These are phyloP conservation scores for Trematomus bernacchii DNA, from an alignment of 2,797 vertebrate genomes.

Conservation along the genomic window DNA sequence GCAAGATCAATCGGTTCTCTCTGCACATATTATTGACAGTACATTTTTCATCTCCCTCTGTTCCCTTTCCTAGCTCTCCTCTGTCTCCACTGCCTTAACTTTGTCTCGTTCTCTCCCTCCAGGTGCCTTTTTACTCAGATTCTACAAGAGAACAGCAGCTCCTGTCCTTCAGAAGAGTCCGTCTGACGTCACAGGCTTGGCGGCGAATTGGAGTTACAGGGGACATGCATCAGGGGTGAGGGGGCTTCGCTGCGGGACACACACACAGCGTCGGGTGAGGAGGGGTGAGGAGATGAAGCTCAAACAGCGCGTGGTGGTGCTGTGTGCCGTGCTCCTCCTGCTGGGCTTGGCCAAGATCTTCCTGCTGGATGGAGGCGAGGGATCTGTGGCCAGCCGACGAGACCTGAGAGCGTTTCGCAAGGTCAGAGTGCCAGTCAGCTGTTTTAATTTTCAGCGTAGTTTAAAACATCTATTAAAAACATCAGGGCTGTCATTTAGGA, in stretches of 20 bases:
- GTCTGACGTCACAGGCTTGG: not conserved
- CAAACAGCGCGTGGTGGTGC: conserved; percentile 96
- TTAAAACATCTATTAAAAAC: not conserved
- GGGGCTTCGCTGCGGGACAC: conserved; percentile 42
- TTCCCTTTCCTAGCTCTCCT: not conserved
- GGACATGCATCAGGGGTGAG: conserved; percentile 82
- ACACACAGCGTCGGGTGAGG: conserved; percentile 54
- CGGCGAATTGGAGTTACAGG: conserved; percentile 16
- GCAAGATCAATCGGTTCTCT: conserved; percentile 59
- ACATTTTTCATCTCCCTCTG: conserved; percentile 14
- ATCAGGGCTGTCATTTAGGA: not conserved
- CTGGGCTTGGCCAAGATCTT: conserved; percentile 99
- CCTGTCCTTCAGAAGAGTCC: conserved; percentile 6
- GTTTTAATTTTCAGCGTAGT: not conserved
- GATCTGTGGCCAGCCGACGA: conserved; percentile 92
- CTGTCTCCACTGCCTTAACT: not conserved
- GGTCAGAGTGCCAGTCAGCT: conserved; percentile 50
- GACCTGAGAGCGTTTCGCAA: conserved; percentile 94
- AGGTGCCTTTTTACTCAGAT: conserved; percentile 21
- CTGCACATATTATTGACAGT: conserved; percentile 49
- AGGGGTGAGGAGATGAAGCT: conserved; percentile 92
- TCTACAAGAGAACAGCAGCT: conserved; percentile 10
- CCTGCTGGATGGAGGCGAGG: conserved; percentile 95
- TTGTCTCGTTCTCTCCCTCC: not conserved
- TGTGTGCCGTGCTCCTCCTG: conserved; percentile 95